Evolutionary conservation across 2,888 invertebrate genomes (phyloP).

Genomic region (Clitarchus hookeri): DNA sequence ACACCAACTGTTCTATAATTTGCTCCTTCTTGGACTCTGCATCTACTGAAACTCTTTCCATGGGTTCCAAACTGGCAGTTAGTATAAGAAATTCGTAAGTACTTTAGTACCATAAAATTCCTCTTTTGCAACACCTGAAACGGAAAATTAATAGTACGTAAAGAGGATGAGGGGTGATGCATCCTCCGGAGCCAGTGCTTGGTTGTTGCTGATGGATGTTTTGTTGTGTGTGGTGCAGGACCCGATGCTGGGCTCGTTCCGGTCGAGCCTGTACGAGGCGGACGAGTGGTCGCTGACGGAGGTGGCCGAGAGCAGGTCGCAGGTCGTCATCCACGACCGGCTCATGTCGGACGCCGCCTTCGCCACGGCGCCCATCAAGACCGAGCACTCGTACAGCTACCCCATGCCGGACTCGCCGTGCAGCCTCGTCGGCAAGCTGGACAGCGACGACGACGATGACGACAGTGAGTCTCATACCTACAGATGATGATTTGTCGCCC

Average conservation of each 20-base stretch:
- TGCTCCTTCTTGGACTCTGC: too few species aligned
- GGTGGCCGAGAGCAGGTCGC: constrained; percentile 61
- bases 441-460: constrained; percentile 48
- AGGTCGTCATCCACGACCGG: constrained; percentile 84
- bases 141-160: too few species aligned
- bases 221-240: not conserved
- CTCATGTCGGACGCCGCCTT: constrained; percentile 88
- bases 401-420: constrained; percentile 65
- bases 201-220: not conserved
- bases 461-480: too few species aligned
- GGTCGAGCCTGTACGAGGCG: constrained; percentile 29
- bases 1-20: too few species aligned
- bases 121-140: too few species aligned
- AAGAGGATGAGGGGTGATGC: too few species aligned
- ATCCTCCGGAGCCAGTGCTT: too few species aligned
- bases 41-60: too few species aligned
- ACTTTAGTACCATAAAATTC: too few species aligned
- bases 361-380: constrained; percentile 81
- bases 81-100: too few species aligned
- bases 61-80: too few species aligned
- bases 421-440: constrained; percentile 62
- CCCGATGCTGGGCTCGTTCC: not conserved
- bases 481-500: too few species aligned
- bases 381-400: constrained; percentile 88
- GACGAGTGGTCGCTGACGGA: constrained; percentile 30